Evolutionary conservation across 92 coral and sea anemone genomes (phyloP).

Genomic region (Epizoanthus fatuus): DNA sequence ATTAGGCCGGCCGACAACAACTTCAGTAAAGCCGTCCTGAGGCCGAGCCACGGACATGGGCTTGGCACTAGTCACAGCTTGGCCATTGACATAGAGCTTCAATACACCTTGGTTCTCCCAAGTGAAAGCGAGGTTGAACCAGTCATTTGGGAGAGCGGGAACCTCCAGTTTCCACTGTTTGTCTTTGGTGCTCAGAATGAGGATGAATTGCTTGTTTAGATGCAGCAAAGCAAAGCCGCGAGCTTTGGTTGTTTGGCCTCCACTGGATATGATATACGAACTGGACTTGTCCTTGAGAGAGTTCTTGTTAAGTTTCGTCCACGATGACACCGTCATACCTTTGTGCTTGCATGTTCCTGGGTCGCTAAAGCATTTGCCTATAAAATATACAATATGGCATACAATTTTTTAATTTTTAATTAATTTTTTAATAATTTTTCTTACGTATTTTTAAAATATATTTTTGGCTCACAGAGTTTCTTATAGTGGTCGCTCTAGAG

Average conservation of each 20-base stretch:
- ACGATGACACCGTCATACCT: constrained; percentile 81
- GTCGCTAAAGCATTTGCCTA: constrained; percentile 88
- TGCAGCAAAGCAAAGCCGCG: constrained; percentile 90
- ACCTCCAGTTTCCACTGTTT: constrained; percentile 88
- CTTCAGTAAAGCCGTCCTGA: constrained; percentile 73
- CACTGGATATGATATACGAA: constrained; percentile 86
- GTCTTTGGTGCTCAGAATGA: constrained; percentile 78
- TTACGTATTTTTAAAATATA: too few relatives aligned
- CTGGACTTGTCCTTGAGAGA: constrained; percentile 61
- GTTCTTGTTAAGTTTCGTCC: constrained; percentile 76
- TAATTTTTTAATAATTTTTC: too few relatives aligned
- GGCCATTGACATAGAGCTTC: constrained; percentile 83
- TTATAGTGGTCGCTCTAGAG: too few relatives aligned
- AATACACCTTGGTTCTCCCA: constrained; percentile 77
- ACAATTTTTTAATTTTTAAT: too few relatives aligned
- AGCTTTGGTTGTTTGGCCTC: constrained; percentile 90
- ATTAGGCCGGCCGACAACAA: constrained; percentile 87
- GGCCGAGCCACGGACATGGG: constrained; percentile 72
- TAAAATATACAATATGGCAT: not conserved
- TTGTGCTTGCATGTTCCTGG: constrained; percentile 79
- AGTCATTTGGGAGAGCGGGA: constrained; percentile 76
- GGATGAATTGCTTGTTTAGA: constrained; percentile 71
- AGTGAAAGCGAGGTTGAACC: constrained; percentile 94
- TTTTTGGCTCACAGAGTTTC: too few relatives aligned
- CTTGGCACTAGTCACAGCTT: constrained; percentile 60